Conservation (phyloP, 2,113 vertebrate genomes). For the Microtus pennsylvanicus region DNA sequence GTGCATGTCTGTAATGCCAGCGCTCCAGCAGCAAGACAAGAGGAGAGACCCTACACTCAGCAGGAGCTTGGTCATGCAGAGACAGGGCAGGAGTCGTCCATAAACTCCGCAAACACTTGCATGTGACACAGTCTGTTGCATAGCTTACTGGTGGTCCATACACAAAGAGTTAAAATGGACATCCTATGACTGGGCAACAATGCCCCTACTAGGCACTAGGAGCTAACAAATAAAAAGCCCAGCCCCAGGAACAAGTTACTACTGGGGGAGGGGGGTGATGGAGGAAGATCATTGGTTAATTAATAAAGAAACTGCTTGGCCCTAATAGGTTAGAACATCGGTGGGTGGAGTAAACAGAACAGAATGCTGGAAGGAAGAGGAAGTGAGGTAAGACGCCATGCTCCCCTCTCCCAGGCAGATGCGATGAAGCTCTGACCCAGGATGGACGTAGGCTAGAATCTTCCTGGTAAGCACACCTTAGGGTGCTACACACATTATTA, state of each 20-base stretch:
- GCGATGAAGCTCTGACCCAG: too few species aligned
- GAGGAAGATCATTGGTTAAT: too few species aligned
- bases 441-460: too few species aligned
- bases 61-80: not conserved
- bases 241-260: not conserved
- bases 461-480: too few species aligned
- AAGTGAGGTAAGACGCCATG: too few species aligned
- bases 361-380: too few species aligned
- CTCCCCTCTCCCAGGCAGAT: too few species aligned
- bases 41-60: not conserved
- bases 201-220: not conserved
- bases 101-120: not conserved
- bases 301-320: too few species aligned
- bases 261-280: too few species aligned
- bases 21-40: not conserved
- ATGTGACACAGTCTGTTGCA: not conserved
- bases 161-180: not conserved
- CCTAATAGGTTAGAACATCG: too few species aligned
- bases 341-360: too few species aligned
- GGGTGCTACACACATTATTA: too few species aligned
- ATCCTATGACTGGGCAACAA: not conserved
- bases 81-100: not conserved
- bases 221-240: not conserved
- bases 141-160: not conserved
- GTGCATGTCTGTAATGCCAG: not conserved